Evolutionary conservation across 2,888 invertebrate species (phyloP), one percentile per base, ranked within the genome.

Genomic region (Aphidius colemani): DNA sequence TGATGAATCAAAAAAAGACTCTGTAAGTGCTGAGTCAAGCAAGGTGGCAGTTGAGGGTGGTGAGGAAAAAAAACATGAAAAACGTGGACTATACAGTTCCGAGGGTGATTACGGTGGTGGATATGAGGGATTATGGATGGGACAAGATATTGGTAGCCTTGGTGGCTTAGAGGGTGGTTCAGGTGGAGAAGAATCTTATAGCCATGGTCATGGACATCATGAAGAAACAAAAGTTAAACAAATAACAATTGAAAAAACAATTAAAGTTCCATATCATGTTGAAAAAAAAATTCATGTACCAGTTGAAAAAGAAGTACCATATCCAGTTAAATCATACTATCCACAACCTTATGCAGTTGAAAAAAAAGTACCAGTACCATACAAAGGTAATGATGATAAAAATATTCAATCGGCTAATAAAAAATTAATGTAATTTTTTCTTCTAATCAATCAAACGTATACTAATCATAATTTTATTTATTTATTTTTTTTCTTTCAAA

Each of bases 21-120:
- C 41, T 7, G 57, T 56, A 57, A 60, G 56, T n/a, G 64, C 65
- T 30, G 69, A 58, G 53, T 66, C 69, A 7, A 70, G 69, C 6
- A 59, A 10, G 9, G 67, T 57, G 18, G 67, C 49, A 44, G 71
- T 71, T 8, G 69, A 83, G 72, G 84, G 86, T 67, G 63, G 85
- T 82, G 80, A 71, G 5, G 89, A 89, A 68, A 91, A 91, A 78
- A 89, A 90, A 72, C 89, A 90, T 78, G 90, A 91, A 71, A 92
- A 92, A 80, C 88, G 92, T 74, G 92, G 92, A 63, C 83, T 92
- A 64, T 86, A 86, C 73, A 84, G 85, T 64, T 71, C 78, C 56
- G 82, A 80, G 61, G 80, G 82, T 30, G 74, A 74, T 18, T 74
- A 71, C 43, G 74, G 74, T 6, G 71, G 70, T 49, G 71, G 68